phyloP scores from a whole-genome alignment of 2,797 vertebrate species.

The Otolemur crassicaudatus region DNA sequence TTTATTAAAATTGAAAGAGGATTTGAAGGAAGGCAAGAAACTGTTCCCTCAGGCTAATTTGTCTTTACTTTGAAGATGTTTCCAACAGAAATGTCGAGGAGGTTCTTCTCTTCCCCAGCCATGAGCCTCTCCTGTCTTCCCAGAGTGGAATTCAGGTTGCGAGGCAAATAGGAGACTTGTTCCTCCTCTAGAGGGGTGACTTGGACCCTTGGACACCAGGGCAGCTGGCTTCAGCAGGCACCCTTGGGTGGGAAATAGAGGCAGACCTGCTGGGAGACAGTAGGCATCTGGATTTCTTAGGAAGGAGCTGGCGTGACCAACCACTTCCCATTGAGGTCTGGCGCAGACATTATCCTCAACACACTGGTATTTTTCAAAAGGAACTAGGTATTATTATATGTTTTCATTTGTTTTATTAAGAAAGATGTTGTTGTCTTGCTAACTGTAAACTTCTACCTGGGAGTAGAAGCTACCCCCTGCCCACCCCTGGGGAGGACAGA shows the following conservation, averaged over 20 bases:
- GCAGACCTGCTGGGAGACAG: rapidly evolving
- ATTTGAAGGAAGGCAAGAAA: not conserved
- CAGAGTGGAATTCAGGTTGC: not conserved
- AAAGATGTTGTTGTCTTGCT: not conserved
- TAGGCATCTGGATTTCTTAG: not conserved
- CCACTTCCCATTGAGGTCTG: not conserved
- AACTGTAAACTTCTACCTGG: not conserved
- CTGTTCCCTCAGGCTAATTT: not conserved
- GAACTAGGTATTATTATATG: not conserved
- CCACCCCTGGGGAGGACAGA: not conserved
- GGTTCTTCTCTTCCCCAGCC: not conserved
- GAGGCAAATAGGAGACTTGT: not conserved
- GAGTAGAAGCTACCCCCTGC: not conserved
- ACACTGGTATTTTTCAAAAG: not conserved
- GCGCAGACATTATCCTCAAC: not conserved
- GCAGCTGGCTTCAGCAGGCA: not conserved
- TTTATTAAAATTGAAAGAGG: not conserved
- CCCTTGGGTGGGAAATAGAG: not conserved
- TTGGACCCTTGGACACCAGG: not conserved
- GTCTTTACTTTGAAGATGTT: not conserved
- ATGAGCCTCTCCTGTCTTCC: rapidly evolving
- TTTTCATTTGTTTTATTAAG: not conserved
- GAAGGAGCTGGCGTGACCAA: not conserved
- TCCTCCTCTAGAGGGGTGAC: not conserved
- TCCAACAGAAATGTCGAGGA: not conserved